These are phyloP conservation scores for Pyrgilauda ruficollis DNA, from an alignment of 2,113 vertebrate genomes.

Conservation along the genomic window DNA sequence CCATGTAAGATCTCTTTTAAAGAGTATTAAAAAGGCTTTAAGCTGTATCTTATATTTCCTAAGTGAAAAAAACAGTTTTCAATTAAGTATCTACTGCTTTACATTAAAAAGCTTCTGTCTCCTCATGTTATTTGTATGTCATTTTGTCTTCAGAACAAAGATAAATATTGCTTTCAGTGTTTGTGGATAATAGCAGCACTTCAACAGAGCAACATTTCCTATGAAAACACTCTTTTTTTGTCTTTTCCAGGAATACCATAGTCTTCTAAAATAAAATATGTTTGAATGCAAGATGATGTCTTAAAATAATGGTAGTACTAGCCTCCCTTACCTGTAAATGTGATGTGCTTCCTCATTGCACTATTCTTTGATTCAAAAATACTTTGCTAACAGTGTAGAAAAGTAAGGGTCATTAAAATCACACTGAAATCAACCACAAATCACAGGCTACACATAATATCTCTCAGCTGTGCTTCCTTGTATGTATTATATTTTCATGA, in stretches of 20 bases:
- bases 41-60: not conserved
- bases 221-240: not conserved
- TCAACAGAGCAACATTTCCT: not conserved
- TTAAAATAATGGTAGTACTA: not conserved
- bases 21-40: slow-evolving; percentile 10
- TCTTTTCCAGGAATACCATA: not conserved
- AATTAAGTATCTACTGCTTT: slow-evolving; percentile 14
- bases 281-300: not conserved
- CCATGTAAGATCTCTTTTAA: slow-evolving; percentile 7
- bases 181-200: not conserved
- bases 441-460: not conserved
- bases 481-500: not conserved
- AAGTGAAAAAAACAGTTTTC: not conserved
- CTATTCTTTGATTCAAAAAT: not conserved
- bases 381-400: not conserved
- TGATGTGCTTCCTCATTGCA: not conserved
- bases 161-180: slow-evolving; percentile 1
- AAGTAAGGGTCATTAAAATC: not conserved
- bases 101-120: not conserved
- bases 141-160: slow-evolving; percentile 12
- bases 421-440: not conserved
- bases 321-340: not conserved
- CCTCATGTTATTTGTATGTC: not conserved
- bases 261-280: not conserved
- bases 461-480: not conserved